Conservation (phyloP, 2,113 vertebrate genomes). For the Silurus asotus region DNA sequence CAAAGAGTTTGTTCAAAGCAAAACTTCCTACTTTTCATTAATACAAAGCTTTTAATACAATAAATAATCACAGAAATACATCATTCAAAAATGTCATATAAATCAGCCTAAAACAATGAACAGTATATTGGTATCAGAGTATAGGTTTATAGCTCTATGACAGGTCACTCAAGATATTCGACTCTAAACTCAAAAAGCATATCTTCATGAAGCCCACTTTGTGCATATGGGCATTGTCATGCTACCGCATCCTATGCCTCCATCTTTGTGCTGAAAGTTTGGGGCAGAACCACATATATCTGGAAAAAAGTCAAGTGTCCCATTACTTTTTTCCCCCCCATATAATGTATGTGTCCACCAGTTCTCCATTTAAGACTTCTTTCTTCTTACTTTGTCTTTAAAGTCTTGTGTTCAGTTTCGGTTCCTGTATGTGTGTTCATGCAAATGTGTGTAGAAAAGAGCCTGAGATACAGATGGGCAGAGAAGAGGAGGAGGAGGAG, state of each 20-base stretch:
- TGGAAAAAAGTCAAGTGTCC: no score
- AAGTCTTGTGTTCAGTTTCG: neutral
- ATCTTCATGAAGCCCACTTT: no score
- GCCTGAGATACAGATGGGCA: conserved; percentile 39
- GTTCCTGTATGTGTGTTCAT: conserved; percentile 24
- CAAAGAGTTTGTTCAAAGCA: neutral
- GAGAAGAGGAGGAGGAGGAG: conserved; percentile 47
- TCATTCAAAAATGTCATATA: neutral
- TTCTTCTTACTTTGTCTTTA: conserved; percentile 12
- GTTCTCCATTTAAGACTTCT: neutral
- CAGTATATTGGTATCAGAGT: no score
- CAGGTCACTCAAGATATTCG: no score
- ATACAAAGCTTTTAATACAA: neutral
- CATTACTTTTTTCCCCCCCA: no score
- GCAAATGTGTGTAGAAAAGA: conserved; percentile 18
- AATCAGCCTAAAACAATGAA: no score
- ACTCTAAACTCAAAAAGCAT: no score
- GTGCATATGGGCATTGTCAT: no score
- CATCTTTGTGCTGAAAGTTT: no score
- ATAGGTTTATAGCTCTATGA: no score
- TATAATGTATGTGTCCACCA: neutral
- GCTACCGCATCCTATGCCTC: no score
- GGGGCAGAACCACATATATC: no score
- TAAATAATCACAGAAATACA: neutral
- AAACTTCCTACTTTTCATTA: neutral